A percentile compares a stretch with the other conserved stretches of the same genome.
phyloP scores from a whole-genome alignment of 2,888 invertebrate genomes.

The Andrena hattorfiana region DNA sequence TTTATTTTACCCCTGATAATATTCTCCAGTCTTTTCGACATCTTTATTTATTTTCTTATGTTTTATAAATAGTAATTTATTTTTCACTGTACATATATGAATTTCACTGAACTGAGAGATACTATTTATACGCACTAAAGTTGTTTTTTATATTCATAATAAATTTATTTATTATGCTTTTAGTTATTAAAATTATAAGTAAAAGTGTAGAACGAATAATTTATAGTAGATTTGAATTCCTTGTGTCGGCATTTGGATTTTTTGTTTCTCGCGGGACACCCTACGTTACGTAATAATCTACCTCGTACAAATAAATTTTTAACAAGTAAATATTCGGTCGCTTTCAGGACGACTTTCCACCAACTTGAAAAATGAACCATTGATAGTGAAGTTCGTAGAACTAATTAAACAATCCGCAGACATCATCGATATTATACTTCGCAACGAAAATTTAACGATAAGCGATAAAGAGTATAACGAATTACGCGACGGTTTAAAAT shows the following conservation, averaged over 20 bases:
- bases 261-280: too few relatives aligned
- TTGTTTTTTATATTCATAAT: not conserved
- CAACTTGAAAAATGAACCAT: slow-evolving; percentile 86
- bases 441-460: slow-evolving; percentile 77
- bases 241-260: not conserved
- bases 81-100: too few relatives aligned
- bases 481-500: slow-evolving; percentile 86
- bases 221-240: not conserved
- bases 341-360: slow-evolving; percentile 84
- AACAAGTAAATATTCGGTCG: not conserved
- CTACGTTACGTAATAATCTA: too few relatives aligned
- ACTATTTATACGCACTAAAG: too few relatives aligned
- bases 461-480: slow-evolving; percentile 84
- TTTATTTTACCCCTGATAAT: too few relatives aligned
- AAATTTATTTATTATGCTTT: too few relatives aligned
- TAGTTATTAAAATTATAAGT: too few relatives aligned
- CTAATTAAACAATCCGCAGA: slow-evolving; percentile 85
- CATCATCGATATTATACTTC: slow-evolving; percentile 84
- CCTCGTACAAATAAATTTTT: not conserved
- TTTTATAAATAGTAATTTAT: too few relatives aligned
- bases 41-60: too few relatives aligned
- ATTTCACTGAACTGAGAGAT: too few relatives aligned
- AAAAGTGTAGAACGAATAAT: not conserved
- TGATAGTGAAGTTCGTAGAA: slow-evolving; percentile 86
- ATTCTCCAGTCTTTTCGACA: too few relatives aligned